These are phyloP conservation scores for Zygogramma bicolorata DNA, from an alignment of 2,888 invertebrate species.

Conservation along the genomic window DNA sequence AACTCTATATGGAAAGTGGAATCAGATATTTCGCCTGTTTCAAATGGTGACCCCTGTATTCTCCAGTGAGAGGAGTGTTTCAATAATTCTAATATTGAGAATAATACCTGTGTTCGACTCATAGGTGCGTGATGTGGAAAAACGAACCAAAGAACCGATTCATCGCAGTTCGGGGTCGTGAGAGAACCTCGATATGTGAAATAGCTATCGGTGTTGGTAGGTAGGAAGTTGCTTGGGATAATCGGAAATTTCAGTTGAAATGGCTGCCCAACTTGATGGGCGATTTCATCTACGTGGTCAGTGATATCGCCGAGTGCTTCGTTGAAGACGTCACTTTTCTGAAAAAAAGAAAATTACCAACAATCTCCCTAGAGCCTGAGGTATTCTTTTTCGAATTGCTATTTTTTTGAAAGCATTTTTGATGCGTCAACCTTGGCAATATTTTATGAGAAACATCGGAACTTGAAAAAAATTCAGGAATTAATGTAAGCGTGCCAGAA, in stretches of 20 bases:
- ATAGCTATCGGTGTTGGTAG: slow-evolving; percentile 62
- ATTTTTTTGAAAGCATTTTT: too few species aligned
- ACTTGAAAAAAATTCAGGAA: too few species aligned
- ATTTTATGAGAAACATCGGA: too few species aligned
- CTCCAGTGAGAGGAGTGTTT: too few species aligned
- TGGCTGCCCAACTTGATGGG: slow-evolving; percentile 16
- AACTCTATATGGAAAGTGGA: too few species aligned
- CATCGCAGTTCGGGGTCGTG: slow-evolving; percentile 79
- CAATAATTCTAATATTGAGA: neutral
- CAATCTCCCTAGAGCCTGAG: too few species aligned
- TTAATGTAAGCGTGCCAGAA: too few species aligned
- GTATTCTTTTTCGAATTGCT: too few species aligned
- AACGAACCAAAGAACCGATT: slow-evolving; percentile 78
- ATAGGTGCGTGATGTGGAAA: slow-evolving; percentile 68
- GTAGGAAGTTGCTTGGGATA: slow-evolving; percentile 32
- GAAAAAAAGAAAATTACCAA: too few species aligned
- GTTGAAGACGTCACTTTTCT: slow-evolving; percentile 15
- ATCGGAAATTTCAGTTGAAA: slow-evolving; percentile 11
- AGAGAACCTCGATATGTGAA: slow-evolving; percentile 79
- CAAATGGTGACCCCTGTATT: too few species aligned
- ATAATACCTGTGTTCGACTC: slow-evolving; percentile 54
- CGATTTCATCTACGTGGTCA: slow-evolving; percentile 27
- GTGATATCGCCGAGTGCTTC: slow-evolving; percentile 32
- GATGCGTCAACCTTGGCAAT: too few species aligned
- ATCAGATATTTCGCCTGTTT: too few species aligned